These are phyloP conservation scores for Halocynthia aurantium DNA, from an alignment of 23 tunicate genomes.

Conservation along the genomic window DNA sequence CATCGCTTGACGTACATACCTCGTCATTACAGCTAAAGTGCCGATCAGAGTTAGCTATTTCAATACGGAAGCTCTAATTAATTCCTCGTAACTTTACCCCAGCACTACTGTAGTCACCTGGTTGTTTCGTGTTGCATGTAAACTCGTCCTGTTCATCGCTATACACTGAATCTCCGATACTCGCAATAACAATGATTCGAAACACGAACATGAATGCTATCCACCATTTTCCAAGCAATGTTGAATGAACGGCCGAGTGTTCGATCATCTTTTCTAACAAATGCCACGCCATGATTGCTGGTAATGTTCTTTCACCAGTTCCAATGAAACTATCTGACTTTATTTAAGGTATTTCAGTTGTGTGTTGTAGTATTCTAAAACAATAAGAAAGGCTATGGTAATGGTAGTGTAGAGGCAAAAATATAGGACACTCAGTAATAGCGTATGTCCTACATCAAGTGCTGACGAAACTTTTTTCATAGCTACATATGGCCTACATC, in stretches of 20 bases:
- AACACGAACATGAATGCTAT: constrained; percentile 80
- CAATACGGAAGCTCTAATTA: background rate
- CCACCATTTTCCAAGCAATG: constrained; percentile 90
- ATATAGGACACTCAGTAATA: too few species aligned
- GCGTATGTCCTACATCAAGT: too few species aligned
- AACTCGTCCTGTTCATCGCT: constrained; percentile 90
- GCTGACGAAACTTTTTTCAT: too few species aligned
- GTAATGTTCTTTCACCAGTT: background rate
- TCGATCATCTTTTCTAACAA: constrained; percentile 77
- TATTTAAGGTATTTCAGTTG: background rate
- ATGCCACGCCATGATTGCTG: constrained; percentile 79
- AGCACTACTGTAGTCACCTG: constrained; percentile 32
- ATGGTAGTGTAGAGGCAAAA: too few species aligned
- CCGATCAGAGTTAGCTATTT: background rate
- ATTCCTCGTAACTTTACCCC: too few species aligned
- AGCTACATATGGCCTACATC: too few species aligned
- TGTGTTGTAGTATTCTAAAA: too few species aligned
- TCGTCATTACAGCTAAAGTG: too few species aligned
- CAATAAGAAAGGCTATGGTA: too few species aligned
- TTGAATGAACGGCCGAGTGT: constrained; percentile 77
- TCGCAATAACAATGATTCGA: constrained; percentile 76
- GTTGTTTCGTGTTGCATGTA: constrained; percentile 73
- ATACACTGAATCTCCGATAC: constrained; percentile 85
- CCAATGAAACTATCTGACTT: background rate
- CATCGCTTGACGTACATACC: too few species aligned